A percentile compares a stretch with the other conserved stretches of the same genome.
Conservation (phyloP, 2,888 invertebrate species). For the Copidosoma aretas region DNA sequence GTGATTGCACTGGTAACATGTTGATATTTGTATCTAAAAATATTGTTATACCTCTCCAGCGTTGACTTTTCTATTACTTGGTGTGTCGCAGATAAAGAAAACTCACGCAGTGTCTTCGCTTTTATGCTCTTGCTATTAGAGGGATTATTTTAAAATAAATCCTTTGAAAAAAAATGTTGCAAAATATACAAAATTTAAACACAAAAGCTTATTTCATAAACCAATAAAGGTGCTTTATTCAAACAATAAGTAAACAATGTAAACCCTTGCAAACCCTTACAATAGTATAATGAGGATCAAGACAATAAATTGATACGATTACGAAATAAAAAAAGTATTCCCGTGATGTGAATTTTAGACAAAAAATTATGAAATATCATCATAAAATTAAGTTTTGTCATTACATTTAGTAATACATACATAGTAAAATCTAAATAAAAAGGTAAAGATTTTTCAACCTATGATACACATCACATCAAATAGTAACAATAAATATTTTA, state of each 20-base stretch:
- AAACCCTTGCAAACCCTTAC: slow-evolving; percentile 15
- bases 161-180: not conserved
- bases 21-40: slow-evolving; percentile 18
- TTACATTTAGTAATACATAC: no score
- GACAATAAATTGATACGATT: slow-evolving; percentile 33
- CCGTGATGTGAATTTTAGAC: not conserved
- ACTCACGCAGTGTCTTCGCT: slow-evolving; percentile 40
- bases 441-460: no score
- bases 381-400: slow-evolving; percentile 1
- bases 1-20: slow-evolving; percentile 7
- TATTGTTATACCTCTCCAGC: slow-evolving; percentile 25
- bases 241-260: slow-evolving; percentile 3
- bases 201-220: slow-evolving; percentile 21
- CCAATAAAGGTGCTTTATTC: slow-evolving; percentile 2
- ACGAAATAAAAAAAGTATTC: slow-evolving; percentile 20
- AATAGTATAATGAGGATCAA: slow-evolving; percentile 31
- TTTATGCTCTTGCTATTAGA: slow-evolving; percentile 26
- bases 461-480: no score
- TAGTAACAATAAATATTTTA: slow-evolving; percentile 34
- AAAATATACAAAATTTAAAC: slow-evolving; percentile 1
- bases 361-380: slow-evolving; percentile 4
- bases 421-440: no score
- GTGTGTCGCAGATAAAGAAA: slow-evolving; percentile 27
- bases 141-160: slow-evolving; percentile 19
- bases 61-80: slow-evolving; percentile 33